These are phyloP conservation scores for Camptogramma bilineatum DNA, from an alignment of 2,888 invertebrate genomes.

Conservation along the genomic window DNA sequence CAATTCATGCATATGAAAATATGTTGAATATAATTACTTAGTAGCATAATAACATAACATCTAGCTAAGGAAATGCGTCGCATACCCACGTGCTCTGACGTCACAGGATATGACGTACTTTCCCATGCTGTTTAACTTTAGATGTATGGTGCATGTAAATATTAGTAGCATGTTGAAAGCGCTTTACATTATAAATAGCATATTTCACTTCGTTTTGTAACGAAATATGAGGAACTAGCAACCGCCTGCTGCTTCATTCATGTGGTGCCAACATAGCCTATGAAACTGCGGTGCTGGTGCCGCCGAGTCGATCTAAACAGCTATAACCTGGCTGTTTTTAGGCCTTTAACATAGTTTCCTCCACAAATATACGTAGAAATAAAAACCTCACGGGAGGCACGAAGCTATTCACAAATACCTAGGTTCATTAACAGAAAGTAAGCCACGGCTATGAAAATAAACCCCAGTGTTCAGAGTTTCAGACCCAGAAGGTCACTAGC, in stretches of 20 bases:
- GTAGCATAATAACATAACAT: conserved; percentile 14
- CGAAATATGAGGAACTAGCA: background rate
- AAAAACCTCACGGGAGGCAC: background rate
- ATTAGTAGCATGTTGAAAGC: background rate
- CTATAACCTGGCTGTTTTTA: too few relatives aligned
- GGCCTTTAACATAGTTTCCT: background rate
- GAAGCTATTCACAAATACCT: background rate
- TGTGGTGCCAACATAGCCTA: too few relatives aligned
- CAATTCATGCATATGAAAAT: background rate
- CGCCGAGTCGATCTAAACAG: too few relatives aligned
- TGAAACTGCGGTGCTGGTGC: too few relatives aligned
- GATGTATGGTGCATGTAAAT: conserved; percentile 13
- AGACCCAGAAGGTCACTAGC: background rate
- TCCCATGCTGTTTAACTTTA: conserved; percentile 50
- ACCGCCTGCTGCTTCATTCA: too few relatives aligned
- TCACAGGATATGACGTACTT: conserved; percentile 62
- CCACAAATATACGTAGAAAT: background rate
- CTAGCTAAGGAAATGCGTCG: conserved; percentile 25
- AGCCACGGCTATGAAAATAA: conserved; percentile 1
- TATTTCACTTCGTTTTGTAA: background rate
- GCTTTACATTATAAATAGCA: background rate
- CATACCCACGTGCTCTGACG: conserved; percentile 49
- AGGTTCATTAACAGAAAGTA: background rate
- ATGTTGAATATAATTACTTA: background rate
- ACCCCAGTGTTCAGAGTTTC: background rate